A percentile compares a stretch with the other conserved stretches of the same genome.
Conservation (phyloP, 2,888 invertebrate species). For the Conchocele bisecta region DNA sequence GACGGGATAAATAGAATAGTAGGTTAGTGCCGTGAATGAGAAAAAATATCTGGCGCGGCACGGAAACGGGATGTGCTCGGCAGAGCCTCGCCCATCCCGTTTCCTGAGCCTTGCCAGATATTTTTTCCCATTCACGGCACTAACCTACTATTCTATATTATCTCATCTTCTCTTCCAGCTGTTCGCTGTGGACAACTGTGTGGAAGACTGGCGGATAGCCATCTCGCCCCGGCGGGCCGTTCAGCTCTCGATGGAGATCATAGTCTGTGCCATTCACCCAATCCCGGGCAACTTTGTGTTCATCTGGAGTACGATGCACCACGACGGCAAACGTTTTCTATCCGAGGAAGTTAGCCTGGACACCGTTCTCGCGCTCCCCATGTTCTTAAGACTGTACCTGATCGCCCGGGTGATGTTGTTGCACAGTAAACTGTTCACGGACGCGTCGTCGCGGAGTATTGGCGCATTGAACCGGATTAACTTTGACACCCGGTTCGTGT, state of each 20-base stretch:
- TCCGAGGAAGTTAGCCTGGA: slow-evolving; percentile 85
- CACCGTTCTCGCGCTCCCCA: slow-evolving; percentile 98
- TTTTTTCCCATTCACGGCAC: too few relatives aligned
- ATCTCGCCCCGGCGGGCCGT: slow-evolving; percentile 98
- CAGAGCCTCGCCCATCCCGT: too few relatives aligned
- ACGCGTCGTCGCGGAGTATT: slow-evolving; percentile 97
- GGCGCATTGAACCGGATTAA: slow-evolving; percentile 83
- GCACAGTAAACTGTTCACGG: slow-evolving; percentile 99
- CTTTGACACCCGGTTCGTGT: slow-evolving; percentile 95
- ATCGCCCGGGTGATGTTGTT: slow-evolving; percentile 99
- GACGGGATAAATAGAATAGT: too few relatives aligned
- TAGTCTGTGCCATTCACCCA: slow-evolving; percentile 98
- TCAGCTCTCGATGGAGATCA: slow-evolving; percentile 85
- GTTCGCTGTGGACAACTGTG: slow-evolving; percentile 99
- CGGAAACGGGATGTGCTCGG: too few relatives aligned
- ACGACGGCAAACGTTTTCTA: slow-evolving; percentile 63
- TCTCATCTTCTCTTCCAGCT: slow-evolving; percentile 88
- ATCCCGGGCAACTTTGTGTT: slow-evolving; percentile 98
- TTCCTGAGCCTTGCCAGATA: too few relatives aligned
- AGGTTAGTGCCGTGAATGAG: too few relatives aligned
- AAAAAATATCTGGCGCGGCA: too few relatives aligned
- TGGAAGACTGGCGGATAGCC: slow-evolving; percentile 99
- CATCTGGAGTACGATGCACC: slow-evolving; percentile 91
- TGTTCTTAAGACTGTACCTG: slow-evolving; percentile 99
- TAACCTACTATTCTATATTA: too few relatives aligned